These are phyloP conservation scores for Trichonephila clavipes DNA, from an alignment of 1,140 invertebrate genomes.

Conservation along the genomic window DNA sequence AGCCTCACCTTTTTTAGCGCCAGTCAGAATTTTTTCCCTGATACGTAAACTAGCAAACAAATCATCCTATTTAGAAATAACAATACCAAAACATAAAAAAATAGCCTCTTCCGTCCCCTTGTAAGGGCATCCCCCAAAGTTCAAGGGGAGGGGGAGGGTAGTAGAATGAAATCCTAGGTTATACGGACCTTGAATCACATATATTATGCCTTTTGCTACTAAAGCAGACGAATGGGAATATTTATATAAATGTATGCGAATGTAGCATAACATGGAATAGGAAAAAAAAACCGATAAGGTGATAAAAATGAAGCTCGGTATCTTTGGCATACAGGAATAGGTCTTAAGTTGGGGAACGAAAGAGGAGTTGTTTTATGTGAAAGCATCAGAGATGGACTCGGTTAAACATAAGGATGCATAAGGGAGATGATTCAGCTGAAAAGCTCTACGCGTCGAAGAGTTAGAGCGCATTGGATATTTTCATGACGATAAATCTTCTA, in stretches of 20 bases:
- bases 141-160: not conserved
- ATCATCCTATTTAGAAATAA: slow-evolving; percentile 53
- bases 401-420: slow-evolving; percentile 36
- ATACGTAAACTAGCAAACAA: slow-evolving; percentile 61
- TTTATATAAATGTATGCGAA: not conserved
- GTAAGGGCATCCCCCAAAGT: not conserved
- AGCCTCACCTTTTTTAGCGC: not conserved
- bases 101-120: not conserved
- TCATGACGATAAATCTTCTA: slow-evolving; percentile 3
- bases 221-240: not conserved
- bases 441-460: not conserved
- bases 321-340: slow-evolving; percentile 47
- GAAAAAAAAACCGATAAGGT: slow-evolving; percentile 23
- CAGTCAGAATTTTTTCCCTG: slow-evolving; percentile 34
- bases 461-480: slow-evolving; percentile 26
- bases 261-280: not conserved
- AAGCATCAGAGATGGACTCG: slow-evolving; percentile 37
- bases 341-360: not conserved
- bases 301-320: slow-evolving; percentile 44
- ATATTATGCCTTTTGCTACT: not conserved
- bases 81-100: slow-evolving; percentile 38
- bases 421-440: slow-evolving; percentile 34
- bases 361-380: slow-evolving; percentile 23
- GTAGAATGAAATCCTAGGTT: slow-evolving; percentile 22
- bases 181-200: slow-evolving; percentile 52